Evolutionary conservation across 1,140 invertebrate genomes (phyloP), one percentile per base, ranked within the genome.

Genomic region (Sycobia sp.): DNA sequence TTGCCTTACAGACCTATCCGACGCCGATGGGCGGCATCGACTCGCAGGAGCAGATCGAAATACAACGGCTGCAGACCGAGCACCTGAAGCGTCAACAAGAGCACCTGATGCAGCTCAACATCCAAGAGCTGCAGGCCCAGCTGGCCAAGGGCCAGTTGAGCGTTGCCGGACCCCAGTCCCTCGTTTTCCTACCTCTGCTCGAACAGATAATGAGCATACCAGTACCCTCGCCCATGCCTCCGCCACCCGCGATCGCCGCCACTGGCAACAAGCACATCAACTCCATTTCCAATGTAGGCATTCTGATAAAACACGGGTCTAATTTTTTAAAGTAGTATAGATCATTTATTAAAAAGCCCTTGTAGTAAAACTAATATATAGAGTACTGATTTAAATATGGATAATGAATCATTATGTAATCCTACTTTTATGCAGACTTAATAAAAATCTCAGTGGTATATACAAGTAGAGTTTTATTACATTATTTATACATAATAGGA

Each of bases 161-260:
- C 62, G 73, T 84, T 65, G 73, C 76, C n/a, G 74, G 76, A 18
- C 79, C 83, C 2, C 84, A 84, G 29, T 83, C 84, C 49, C 76
- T 87, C 62, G 84, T 87, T 80, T 85, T 86, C 65, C 77, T 87
- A 44, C 86, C 87, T 20, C 83, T 87, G 67, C 77, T 87, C 64
- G 87, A 88, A 68, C 84, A 86, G 54, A 72, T 85, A 25, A 74
- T 82, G 69, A 81, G 78, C 50, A 39, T 81, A 39, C 79, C 78
- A 1, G 73, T 75, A 39, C 69, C 78, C 22, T 70, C 51, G 1
- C 65, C 73, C 7, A 74, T 76, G 69, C 77, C 76, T 66, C 82
- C 79, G 58, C 72, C 80, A 11, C 77, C 78, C 22, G 76, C 78
- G 13, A 77, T 79, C 0, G 69, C 79, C 13, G 75, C 76, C 4